These are phyloP conservation scores for Salvelinus sp. DNA, from an alignment of 2,113 vertebrate species.

Conservation along the genomic window DNA sequence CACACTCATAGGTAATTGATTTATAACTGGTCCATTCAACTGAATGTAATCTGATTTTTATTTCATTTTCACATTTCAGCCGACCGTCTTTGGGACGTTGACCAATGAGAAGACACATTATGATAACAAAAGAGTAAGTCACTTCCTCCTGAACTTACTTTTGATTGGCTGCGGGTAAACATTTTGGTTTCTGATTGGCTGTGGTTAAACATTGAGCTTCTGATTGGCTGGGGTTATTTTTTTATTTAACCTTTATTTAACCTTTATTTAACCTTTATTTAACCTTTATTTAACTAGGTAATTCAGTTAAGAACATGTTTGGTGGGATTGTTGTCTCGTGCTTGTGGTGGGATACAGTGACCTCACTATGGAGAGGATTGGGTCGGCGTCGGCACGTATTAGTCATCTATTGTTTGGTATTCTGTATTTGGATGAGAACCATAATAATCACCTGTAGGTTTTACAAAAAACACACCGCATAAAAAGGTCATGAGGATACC, in stretches of 20 bases:
- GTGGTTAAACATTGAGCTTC: neutral
- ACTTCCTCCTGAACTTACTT: neutral
- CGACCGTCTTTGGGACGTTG: conserved; percentile 62
- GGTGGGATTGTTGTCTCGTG: neutral
- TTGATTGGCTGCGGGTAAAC: neutral
- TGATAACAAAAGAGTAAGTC: conserved; percentile 64
- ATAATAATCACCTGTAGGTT: neutral
- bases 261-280: too few relatives aligned
- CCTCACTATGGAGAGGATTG: neutral
- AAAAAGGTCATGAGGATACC: too few relatives aligned
- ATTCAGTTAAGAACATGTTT: neutral
- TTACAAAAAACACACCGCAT: neutral
- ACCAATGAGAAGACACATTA: conserved; percentile 60
- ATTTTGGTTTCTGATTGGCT: neutral
- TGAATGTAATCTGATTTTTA: conserved; percentile 22
- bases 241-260: too few relatives aligned
- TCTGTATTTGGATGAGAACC: neutral
- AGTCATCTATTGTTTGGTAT: neutral
- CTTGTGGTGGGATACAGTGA: neutral
- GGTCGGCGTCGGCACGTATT: neutral
- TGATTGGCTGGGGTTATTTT: neutral
- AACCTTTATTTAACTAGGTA: too few relatives aligned
- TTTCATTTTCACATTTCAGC: conserved; percentile 53
- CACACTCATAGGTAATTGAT: too few relatives aligned
- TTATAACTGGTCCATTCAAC: neutral